Evolutionary conservation across 1,140 invertebrate genomes (phyloP).

Genomic region (Aphelenchoides fujianensis): DNA sequence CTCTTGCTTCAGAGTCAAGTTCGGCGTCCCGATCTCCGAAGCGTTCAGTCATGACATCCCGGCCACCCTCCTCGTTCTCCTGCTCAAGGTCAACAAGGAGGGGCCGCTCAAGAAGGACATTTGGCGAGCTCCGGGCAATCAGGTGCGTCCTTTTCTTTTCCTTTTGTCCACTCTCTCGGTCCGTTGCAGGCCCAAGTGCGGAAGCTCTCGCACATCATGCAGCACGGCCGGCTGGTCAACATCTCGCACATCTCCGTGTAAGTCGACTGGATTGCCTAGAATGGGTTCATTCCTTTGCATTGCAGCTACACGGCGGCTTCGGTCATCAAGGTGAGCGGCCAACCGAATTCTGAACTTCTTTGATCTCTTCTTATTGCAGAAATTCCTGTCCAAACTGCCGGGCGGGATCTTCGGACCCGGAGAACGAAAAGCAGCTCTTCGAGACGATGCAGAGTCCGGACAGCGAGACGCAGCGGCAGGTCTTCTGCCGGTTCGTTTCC

Average conservation of each 20-base stretch:
- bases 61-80: conserved; percentile 70
- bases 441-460: conserved; percentile 73
- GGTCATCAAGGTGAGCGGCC: conserved; percentile 77
- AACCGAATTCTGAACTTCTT: too few relatives aligned
- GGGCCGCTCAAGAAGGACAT: conserved; percentile 86
- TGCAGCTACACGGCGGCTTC: conserved; percentile 98
- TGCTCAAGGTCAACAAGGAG: conserved; percentile 89
- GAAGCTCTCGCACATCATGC: conserved; percentile 87
- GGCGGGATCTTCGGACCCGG: conserved; percentile 87
- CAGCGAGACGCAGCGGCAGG: conserved; percentile 76
- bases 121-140: conserved; percentile 86
- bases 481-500: conserved; percentile 78
- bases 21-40: conserved; percentile 59
- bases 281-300: too few relatives aligned
- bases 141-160: too few relatives aligned
- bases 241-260: conserved; percentile 93
- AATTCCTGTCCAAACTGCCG: conserved; percentile 91
- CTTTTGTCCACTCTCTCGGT: too few relatives aligned
- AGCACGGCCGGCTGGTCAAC: conserved; percentile 90
- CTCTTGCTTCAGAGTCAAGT: conserved; percentile 55
- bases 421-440: conserved; percentile 84
- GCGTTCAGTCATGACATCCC: conserved; percentile 61
- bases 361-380: conserved; percentile 65
- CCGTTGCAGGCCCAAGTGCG: conserved; percentile 77
- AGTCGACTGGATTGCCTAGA: too few relatives aligned